A percentile compares a stretch with the other conserved stretches of the same genome.
Evolutionary conservation across 2,113 vertebrate genomes (phyloP).

Genomic region (Myotis yumanensis): DNA sequence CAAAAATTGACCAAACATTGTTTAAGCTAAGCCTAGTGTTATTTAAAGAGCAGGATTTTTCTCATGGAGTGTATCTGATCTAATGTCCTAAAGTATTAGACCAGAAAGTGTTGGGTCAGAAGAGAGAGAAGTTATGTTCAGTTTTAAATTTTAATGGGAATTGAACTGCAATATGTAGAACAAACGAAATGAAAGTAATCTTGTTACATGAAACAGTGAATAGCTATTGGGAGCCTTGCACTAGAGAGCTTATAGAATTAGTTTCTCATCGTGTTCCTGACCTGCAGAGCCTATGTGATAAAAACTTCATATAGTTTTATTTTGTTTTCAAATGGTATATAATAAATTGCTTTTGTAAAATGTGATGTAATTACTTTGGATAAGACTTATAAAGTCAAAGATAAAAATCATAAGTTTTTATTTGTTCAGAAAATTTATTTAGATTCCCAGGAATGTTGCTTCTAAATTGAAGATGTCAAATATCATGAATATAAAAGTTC

Average conservation of each 20-base stretch:
- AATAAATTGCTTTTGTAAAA: neutral
- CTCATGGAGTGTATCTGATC: neutral
- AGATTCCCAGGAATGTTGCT: neutral
- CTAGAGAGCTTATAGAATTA: neutral
- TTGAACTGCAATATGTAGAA: neutral
- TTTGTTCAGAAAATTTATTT: neutral
- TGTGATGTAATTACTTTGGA: neutral
- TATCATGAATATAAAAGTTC: neutral
- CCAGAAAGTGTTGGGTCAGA: neutral
- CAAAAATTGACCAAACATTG: neutral
- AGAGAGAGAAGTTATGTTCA: neutral
- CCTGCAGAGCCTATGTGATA: neutral
- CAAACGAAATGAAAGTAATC: neutral
- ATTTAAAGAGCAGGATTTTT: neutral
- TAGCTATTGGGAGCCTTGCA: neutral
- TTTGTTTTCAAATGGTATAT: neutral
- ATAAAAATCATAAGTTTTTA: neutral
- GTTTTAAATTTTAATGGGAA: neutral
- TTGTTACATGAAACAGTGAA: neutral
- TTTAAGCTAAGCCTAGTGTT: neutral
- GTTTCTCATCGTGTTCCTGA: neutral
- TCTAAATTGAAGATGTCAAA: neutral
- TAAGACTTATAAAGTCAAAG: neutral
- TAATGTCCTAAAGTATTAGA: neutral
- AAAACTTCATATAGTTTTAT: neutral